phyloP scores from a whole-genome alignment of 2,888 invertebrate species.

The Metellina segmentata region DNA sequence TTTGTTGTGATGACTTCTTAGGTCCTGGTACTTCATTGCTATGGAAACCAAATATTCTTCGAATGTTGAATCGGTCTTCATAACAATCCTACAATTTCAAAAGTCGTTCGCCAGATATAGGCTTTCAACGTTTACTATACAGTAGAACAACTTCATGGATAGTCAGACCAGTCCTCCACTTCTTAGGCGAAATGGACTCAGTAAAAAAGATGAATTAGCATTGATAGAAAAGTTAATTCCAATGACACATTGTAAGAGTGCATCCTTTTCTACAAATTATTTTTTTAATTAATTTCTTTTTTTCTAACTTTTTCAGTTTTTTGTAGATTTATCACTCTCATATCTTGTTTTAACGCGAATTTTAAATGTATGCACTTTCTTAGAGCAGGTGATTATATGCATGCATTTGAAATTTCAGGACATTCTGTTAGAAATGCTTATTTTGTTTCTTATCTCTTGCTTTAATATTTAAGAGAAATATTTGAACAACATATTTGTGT shows the following conservation, averaged over 20 bases:
- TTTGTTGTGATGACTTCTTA: neutral
- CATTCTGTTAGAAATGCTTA: neutral
- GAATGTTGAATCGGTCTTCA: neutral
- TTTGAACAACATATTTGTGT: too few relatives aligned
- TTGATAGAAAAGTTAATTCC: conserved; percentile 30
- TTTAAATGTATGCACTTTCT: too few relatives aligned
- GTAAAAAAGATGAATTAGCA: conserved; percentile 31
- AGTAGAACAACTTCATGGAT: neutral
- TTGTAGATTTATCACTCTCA: too few relatives aligned
- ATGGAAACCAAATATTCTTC: conserved; percentile 15
- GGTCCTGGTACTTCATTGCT: neutral
- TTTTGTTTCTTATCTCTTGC: neutral
- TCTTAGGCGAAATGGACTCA: conserved; percentile 23
- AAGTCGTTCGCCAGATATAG: neutral
- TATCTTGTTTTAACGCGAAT: too few relatives aligned
- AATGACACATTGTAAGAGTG: conserved; percentile 49
- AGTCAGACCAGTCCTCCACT: neutral
- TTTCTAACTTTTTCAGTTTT: too few relatives aligned
- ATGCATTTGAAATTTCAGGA: too few relatives aligned
- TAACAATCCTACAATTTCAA: neutral
- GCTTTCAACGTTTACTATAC: neutral
- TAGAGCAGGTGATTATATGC: too few relatives aligned
- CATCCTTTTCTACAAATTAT: neutral
- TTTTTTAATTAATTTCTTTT: neutral
- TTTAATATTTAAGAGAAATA: neutral